Evolutionary conservation across 2,797 vertebrate species (phyloP).

Genomic region (Varecia variegata): DNA sequence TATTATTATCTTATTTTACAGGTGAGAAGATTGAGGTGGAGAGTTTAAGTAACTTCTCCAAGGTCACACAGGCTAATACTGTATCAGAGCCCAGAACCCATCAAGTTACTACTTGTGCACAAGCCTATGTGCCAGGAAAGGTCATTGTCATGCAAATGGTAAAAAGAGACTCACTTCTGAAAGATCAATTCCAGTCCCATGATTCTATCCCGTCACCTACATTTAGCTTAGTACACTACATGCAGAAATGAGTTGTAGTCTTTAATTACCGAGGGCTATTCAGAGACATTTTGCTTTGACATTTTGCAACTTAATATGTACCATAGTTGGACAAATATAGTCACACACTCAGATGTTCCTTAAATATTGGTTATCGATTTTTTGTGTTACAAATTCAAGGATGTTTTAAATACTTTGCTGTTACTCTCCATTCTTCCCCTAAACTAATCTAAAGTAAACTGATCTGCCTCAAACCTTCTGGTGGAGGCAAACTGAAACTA

Average conservation of each 20-base stretch:
- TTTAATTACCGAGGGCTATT: neutral
- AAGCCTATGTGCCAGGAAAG: neutral
- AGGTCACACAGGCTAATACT: neutral
- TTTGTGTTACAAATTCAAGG: neutral
- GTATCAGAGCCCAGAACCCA: neutral
- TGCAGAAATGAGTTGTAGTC: neutral
- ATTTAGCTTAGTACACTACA: neutral
- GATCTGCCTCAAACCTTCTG: neutral
- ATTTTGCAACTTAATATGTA: neutral
- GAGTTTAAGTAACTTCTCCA: neutral
- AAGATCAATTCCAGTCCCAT: neutral
- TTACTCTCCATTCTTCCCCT: neutral
- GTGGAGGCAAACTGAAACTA: conserved; percentile 37
- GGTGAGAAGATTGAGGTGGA: neutral
- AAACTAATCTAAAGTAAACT: conserved; percentile 12
- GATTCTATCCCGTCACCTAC: neutral
- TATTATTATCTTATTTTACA: neutral
- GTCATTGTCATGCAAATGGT: neutral
- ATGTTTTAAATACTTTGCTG: neutral
- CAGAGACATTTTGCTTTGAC: neutral
- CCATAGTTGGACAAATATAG: neutral
- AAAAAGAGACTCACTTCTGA: neutral
- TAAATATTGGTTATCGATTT: neutral
- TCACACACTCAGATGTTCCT: neutral
- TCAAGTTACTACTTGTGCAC: neutral